Base-by-base conservation (phyloP, 2,888 invertebrate genomes). In the Cerastis leucographa region DNA sequence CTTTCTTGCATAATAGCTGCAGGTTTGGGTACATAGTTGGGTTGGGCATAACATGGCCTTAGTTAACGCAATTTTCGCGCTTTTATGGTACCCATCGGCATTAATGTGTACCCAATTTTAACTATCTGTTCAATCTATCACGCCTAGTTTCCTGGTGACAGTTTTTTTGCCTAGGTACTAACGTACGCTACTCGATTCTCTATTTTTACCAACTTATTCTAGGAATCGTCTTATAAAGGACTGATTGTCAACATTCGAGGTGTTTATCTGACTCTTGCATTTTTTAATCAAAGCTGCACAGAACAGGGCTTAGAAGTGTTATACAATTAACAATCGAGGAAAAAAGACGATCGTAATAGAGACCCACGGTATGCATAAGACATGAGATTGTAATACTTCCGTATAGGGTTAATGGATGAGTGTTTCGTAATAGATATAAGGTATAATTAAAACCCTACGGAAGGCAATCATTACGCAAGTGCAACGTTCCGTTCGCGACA, bases 391-490 rank as follows among this genome's bases (percentile, higher is more conserved):
- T 82, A 76, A 81, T 77, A 49, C 69, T 71, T 85, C 82, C 72
- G 70, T 70, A 59, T 70, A 67, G 49, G 64, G 62, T 51, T 81
- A 64, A 81, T 70, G 46, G 65, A 51, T 70, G 12, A 61, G 42
- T 85, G 66, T 83, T 71, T 69, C 51, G 67, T 85, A 84, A 49
- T 54, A 64, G 25, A 59, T 29, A 46, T 56, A 51, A 81, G 42
- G 72, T 56, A 66, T 76, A 75, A 71, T 72, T 72, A 62, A 76
- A 80, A 80, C 56, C 79, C 76, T 78, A 64, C 85, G 80, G 83
- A 87, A 85, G 72, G 54, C 59, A 51, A n/a, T 64, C 51, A 65
- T 85, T 87, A 80, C 65, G 72, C 80, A 85, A 87, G 72, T 77
- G 83, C 72, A 68, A 78, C 65, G 69, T 76, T 87, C 76, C 75